Evolutionary conservation across 2,797 vertebrate genomes (phyloP), one percentile per base, ranked within the genome.

Genomic region (Gila robusta): DNA sequence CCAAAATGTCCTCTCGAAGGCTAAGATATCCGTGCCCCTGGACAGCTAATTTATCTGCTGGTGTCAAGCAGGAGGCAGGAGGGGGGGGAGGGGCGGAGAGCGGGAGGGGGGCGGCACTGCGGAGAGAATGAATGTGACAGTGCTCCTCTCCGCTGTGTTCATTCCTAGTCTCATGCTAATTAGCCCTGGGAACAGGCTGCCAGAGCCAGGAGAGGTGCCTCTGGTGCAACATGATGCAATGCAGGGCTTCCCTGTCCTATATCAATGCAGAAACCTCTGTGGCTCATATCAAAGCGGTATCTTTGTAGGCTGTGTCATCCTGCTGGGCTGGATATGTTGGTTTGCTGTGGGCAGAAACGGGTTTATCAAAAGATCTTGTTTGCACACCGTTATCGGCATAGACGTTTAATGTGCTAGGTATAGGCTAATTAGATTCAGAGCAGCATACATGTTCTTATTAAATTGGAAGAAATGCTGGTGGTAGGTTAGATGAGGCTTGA

Each of bases 141-240:
- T 88, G 72, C 72, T 79, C 54, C 78, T 79, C 56, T 62, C 77
- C 85, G 5, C 83, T 81, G 69, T 86, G 69, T 81, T 85, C 85
- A 89, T 91, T 93, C 88, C 90, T 74, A 83, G 89, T 85, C 89
- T 91, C 91, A 92, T 92, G 92, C 93, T 95, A 93, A 96, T 95
- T 94, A 96, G 92, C 92, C 92, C 93, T 62, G 76, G 76, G 21
- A 89, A 85, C 70, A 64, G 82, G 70, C 79, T 83, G 81, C 74
- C 49, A 71, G 41, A 87, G 85, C 62, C 81, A 79, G 28, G 32
- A 79, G 39, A 82, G 32, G 23, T 62, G 82, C 84, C 86, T 81
- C 74, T 88, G 79, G 86, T 88, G 82, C 54, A 49, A 69, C 56
- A 79, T 87, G 79, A 89, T 73, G 84, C 85, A 86, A 83, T 64